These are phyloP conservation scores for Promerops cafer DNA, from an alignment of 2,113 vertebrate species.

Conservation along the genomic window DNA sequence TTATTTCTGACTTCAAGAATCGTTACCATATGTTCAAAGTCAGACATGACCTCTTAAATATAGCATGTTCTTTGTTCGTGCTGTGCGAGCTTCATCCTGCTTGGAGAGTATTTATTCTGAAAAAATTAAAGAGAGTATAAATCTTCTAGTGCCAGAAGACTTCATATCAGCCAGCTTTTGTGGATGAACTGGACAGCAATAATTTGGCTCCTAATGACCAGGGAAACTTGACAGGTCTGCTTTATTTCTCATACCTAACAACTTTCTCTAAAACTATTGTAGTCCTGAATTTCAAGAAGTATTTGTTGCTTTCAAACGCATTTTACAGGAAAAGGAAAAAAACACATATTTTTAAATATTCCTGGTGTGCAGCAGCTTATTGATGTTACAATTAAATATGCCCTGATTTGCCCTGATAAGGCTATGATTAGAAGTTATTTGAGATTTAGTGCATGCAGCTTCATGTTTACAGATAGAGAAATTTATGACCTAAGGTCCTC, in stretches of 20 bases:
- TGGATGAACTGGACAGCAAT: not conserved
- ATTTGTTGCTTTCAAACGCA: not conserved
- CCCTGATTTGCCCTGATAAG: not conserved
- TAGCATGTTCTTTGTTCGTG: slow-evolving; percentile 25
- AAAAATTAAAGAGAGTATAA: slow-evolving; percentile 8
- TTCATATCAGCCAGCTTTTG: slow-evolving; percentile 10
- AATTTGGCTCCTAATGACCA: not conserved
- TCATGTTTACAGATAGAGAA: not conserved
- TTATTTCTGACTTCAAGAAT: slow-evolving; percentile 64
- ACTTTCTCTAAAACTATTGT: not conserved
- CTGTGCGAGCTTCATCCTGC: not conserved
- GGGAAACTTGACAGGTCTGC: not conserved
- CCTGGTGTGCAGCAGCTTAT: not conserved
- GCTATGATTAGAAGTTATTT: not conserved
- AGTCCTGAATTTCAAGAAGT: not conserved
- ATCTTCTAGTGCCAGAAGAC: not conserved
- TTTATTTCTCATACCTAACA: slow-evolving; percentile 19
- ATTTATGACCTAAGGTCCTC: not conserved
- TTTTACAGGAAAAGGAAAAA: not conserved
- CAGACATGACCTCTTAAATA: slow-evolving; percentile 59
- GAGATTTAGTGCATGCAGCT: not conserved
- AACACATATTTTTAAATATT: not conserved
- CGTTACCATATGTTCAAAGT: slow-evolving; percentile 61
- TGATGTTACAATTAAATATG: not conserved
- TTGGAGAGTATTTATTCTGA: not conserved